A percentile compares a stretch with the other conserved stretches of the same genome.
Conservation (phyloP, 2,888 invertebrate species). For the Agriopis aurantiaria region DNA sequence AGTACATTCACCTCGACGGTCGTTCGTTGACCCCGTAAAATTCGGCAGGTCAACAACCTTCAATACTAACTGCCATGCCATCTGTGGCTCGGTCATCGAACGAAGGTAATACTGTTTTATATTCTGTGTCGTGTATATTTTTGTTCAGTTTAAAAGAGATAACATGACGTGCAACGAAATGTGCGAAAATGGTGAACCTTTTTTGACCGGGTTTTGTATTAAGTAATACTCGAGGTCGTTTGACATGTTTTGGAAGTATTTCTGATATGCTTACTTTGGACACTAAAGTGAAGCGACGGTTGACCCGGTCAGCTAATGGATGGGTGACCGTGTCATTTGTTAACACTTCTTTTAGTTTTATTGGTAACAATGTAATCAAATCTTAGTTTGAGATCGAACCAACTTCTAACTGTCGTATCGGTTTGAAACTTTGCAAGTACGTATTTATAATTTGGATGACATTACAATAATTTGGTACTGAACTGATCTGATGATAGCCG, state of each 20-base stretch:
- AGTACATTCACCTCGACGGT: constrained; percentile 66
- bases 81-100: constrained; percentile 57
- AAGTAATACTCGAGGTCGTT: not conserved
- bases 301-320: no score
- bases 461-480: no score
- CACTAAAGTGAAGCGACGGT: no score
- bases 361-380: no score
- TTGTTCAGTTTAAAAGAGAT: constrained; percentile 4
- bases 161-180: not conserved
- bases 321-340: no score
- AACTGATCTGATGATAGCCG: no score
- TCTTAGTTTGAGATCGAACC: no score
- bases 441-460: no score
- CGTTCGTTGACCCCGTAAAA: constrained; percentile 73
- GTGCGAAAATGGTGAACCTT: constrained; percentile 51
- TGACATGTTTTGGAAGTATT: not conserved
- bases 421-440: no score
- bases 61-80: constrained; percentile 45
- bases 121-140: constrained; percentile 17
- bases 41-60: constrained; percentile 74
- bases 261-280: not conserved
- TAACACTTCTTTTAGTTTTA: no score
- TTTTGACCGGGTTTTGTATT: constrained; percentile 23
- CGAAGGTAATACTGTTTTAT: constrained; percentile 44
- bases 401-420: no score